Conservation (phyloP, 1,140 invertebrate genomes). For the Phthorimaea operculella region DNA sequence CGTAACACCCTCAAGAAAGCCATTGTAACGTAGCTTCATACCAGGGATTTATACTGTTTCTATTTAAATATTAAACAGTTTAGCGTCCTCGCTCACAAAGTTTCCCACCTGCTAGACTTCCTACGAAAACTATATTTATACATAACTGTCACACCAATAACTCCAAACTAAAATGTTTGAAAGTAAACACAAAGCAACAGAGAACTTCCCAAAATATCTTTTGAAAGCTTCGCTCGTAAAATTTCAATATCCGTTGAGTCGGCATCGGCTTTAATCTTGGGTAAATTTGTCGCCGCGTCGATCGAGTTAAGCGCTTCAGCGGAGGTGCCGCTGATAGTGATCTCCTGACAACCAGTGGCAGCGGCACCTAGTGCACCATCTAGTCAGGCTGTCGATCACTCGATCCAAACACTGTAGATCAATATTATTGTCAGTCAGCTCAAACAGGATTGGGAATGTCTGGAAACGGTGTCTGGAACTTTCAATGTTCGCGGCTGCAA, state of each 20-base stretch:
- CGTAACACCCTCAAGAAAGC: background rate
- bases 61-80: background rate
- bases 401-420: no score
- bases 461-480: no score
- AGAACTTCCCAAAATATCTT: constrained; percentile 6
- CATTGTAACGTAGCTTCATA: no score
- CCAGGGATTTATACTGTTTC: background rate
- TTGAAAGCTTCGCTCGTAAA: constrained; percentile 24
- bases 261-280: constrained; percentile 31
- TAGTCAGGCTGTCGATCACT: no score
- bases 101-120: background rate
- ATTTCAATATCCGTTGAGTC: constrained; percentile 38
- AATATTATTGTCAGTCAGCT: no score
- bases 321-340: background rate
- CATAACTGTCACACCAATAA: constrained; percentile 9
- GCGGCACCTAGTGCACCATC: background rate
- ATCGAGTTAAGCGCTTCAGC: background rate
- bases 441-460: no score
- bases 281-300: constrained; percentile 27
- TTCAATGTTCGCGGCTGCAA: no score
- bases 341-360: background rate
- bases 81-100: background rate
- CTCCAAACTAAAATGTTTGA: constrained; percentile 1
- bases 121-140: constrained; percentile 1
- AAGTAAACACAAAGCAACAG: constrained; percentile 4